phyloP scores from a whole-genome alignment of 2,888 invertebrate species.

The Andrena hattorfiana region DNA sequence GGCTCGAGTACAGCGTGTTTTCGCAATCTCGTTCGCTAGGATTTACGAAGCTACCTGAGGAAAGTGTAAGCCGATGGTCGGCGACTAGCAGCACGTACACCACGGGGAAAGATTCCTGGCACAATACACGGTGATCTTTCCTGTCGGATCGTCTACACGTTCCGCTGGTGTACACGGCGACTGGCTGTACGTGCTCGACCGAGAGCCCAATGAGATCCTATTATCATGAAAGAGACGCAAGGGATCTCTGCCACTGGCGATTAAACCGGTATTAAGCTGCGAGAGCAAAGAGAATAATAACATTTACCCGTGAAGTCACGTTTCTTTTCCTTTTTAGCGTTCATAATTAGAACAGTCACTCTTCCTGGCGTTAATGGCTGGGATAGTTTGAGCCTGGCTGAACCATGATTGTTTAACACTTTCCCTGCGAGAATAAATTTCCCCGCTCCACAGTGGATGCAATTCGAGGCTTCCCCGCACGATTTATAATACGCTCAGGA shows the following conservation, averaged over 20 bases:
- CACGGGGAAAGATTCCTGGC: slow-evolving; percentile 40
- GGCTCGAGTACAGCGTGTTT: slow-evolving; percentile 19
- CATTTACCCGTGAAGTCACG: slow-evolving; percentile 2
- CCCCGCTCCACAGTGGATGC: too few relatives aligned
- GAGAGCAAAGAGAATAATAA: slow-evolving; percentile 30
- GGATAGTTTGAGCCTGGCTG: slow-evolving; percentile 23
- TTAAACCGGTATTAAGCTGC: slow-evolving; percentile 40
- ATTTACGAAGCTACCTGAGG: slow-evolving; percentile 57
- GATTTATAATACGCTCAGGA: too few relatives aligned
- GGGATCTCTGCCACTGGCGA: slow-evolving; percentile 14
- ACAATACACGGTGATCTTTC: slow-evolving; percentile 55
- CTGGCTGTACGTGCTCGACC: slow-evolving; percentile 45
- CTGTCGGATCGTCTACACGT: slow-evolving; percentile 50
- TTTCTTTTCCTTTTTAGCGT: not conserved
- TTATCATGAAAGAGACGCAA: slow-evolving; percentile 54
- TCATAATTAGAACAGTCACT: slow-evolving; percentile 15
- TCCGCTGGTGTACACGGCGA: slow-evolving; percentile 29
- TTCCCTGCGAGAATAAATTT: too few relatives aligned
- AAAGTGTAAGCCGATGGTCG: slow-evolving; percentile 73
- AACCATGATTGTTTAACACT: slow-evolving; percentile 22
- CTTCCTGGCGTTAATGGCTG: slow-evolving; percentile 23
- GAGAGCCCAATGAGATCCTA: slow-evolving; percentile 48
- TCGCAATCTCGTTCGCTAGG: slow-evolving; percentile 47
- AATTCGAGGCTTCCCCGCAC: too few relatives aligned
- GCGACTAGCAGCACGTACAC: slow-evolving; percentile 72